A percentile compares a stretch with the other conserved stretches of the same genome.
Conservation (phyloP, 2,113 vertebrate genomes). For the Calonectris borealis region DNA sequence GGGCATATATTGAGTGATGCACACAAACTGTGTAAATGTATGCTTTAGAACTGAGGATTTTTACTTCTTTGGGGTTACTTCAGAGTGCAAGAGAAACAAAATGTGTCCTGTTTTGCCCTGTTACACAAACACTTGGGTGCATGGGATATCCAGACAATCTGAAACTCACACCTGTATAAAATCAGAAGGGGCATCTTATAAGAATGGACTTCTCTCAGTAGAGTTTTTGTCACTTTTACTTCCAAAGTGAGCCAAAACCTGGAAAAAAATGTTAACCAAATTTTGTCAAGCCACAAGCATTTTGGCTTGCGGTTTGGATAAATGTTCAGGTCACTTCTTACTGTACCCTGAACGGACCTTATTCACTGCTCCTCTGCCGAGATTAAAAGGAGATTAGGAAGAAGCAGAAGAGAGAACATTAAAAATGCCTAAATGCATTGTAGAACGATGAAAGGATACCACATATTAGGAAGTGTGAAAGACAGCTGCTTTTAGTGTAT, state of each 20-base stretch:
- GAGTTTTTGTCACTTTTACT: conserved; percentile 27
- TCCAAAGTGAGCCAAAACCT: background rate
- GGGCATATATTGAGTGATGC: background rate
- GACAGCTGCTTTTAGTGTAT: background rate
- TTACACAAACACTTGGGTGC: background rate
- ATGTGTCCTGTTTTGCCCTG: background rate
- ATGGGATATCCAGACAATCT: background rate
- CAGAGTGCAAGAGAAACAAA: background rate
- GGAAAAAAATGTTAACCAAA: background rate
- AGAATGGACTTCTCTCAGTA: background rate
- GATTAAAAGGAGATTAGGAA: background rate
- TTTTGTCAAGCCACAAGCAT: conserved; percentile 17
- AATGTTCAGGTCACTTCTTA: background rate
- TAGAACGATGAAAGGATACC: background rate
- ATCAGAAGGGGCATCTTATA: background rate
- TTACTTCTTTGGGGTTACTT: background rate
- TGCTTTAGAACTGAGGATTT: background rate
- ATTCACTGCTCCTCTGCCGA: background rate
- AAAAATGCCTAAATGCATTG: background rate
- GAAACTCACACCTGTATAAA: background rate
- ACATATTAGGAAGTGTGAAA: background rate
- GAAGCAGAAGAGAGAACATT: background rate
- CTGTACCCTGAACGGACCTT: background rate
- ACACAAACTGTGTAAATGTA: background rate
- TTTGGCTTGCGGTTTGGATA: conserved; percentile 12